Evolutionary conservation across 2,888 invertebrate genomes (phyloP), one percentile per base, ranked within the genome.

Genomic region (Orthosia gothica): DNA sequence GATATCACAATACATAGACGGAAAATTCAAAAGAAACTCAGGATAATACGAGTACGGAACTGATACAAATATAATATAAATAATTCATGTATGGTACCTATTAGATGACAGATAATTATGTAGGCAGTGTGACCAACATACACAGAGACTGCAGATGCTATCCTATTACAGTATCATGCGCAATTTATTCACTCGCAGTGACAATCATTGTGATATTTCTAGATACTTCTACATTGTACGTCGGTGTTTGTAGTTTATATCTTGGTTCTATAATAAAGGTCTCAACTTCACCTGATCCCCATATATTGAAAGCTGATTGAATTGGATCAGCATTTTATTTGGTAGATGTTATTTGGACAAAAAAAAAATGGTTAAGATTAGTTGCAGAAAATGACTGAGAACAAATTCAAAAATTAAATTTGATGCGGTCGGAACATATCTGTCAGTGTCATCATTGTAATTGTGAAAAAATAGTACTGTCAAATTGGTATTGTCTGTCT

Each of bases 21-120:
- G 79, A 50, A 79, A 66, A 65, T 49, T 77, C 23, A 20, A 57
- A 63, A 79, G 15, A 65, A 79, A 45, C 32, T 0, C 23, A 26
- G 61, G 26, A 73, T 59, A 57, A 73, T 68, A 61, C 47, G 12
- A 54, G n/a, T 74, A 20, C 62, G 50, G 61, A 84, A 62, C 26
- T 64, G 49, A 70, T 55, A 57, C 0, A 26, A 49, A 16, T 54
- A 63, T 79, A 49, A 16, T 54, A 63, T 79, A 70, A 62, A 83
- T 79, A 79, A 79, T 79, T 83, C 71, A 83, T 83, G 40, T 61
- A 32, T 49, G 2, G 23, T 66, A n/a, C n/a, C n/a, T n/a, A 15
- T 47, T 59, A 62, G n/a, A 47, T 65, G 66, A 54, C 65, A 63
- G 58, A 81, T 55, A 81, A 68, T 84, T 82, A 57, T 11, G 18